Percentiles rank a stretch among this genome's conserved stretches.
Evolutionary conservation across 2,888 invertebrate species (phyloP).

Genomic region (Julus scanicus): DNA sequence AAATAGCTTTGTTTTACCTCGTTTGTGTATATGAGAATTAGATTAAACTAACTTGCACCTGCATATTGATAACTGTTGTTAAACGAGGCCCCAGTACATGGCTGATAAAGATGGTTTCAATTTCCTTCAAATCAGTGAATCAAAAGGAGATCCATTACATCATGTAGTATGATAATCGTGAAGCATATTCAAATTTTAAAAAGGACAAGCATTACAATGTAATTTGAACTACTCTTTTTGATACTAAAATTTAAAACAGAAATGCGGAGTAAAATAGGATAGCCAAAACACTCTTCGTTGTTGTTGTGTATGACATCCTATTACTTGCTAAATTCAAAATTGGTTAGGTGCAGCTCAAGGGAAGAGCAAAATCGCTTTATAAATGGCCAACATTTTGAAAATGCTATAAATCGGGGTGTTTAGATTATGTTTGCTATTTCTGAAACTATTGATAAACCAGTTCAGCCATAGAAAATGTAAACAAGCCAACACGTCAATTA

Average conservation of each 20-base stretch:
- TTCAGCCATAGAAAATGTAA: no score
- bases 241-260: background rate
- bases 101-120: background rate
- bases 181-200: background rate
- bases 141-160: no score
- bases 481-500: no score
- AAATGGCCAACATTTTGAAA: background rate
- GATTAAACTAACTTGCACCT: background rate
- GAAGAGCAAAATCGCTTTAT: background rate
- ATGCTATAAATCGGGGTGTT: no score
- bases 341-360: background rate
- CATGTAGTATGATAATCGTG: no score
- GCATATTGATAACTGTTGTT: background rate
- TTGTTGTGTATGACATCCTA: background rate
- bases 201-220: background rate
- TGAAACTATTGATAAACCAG: no score
- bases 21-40: constrained; percentile 5
- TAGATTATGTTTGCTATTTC: no score
- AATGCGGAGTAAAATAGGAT: background rate
- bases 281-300: background rate
- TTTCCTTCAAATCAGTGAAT: background rate
- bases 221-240: background rate
- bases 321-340: background rate
- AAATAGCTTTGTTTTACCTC: constrained; percentile 2
- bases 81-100: background rate